Evolutionary conservation across 2,113 vertebrate species (phyloP), one percentile per base, ranked within the genome.

Genomic region (Petroica traversi): DNA sequence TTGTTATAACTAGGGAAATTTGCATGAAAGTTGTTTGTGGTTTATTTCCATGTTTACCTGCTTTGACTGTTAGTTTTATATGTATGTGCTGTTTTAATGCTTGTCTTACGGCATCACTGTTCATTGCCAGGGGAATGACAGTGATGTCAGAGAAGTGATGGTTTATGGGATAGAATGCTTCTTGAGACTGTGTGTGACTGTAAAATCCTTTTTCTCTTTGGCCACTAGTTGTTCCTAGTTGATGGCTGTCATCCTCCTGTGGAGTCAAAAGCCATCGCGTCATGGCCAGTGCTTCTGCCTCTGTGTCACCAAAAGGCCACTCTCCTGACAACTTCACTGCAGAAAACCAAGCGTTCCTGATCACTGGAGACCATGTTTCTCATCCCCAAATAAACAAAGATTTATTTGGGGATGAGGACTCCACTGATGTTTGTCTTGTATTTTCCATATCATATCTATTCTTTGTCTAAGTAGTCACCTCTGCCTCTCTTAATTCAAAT

Each of bases 1-100:
- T 95, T 88, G n/a, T 77, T 96, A 31, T 34, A 83, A 86, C 63
- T 71, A 45, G 68, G 52, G 31, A 85, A 94, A 95, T 92, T 93
- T 94, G 63, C 83, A 88, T 94, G 82, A 93, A 90, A 95, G 90
- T 90, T 86, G 80, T 12, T 78, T 89, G 31, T 64, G 40, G 9
- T 14, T 82, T 92, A 64, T 68, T 68, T 33, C 49, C 82, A 6
- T 2, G 0, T 74, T 93, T 88, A 80, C 72, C 52, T 92, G 28
- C 72, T 90, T 77, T 79, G 79, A 69, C 54, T 91, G 38, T 68
- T 94, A 83, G 48, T 90, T 93, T 79, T 74, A 10, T 41, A 45
- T 25, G 5, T 24, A 52, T 41, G 25, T 88, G 36, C 48, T 67
- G 43, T 86, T 95, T 88, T 58, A 80, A 36, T 66, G 34, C 33